Conservation (phyloP, 2,113 vertebrate species). For the Paramisgurnus dabryanus region DNA sequence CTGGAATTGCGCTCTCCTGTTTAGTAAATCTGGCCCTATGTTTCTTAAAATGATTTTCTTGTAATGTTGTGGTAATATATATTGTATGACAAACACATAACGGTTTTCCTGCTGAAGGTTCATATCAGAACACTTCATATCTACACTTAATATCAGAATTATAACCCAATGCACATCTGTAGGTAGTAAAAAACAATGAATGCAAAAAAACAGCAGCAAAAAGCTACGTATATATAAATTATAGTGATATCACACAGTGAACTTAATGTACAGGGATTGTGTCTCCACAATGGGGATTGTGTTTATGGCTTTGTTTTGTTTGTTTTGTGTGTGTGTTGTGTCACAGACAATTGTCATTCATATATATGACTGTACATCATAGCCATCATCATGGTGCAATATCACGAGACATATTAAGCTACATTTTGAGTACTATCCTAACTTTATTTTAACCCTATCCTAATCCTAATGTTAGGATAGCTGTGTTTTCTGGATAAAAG, state of each 20-base stretch:
- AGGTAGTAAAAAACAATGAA: not conserved
- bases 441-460: no score
- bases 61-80: not conserved
- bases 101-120: not conserved
- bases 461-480: no score
- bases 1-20: no score
- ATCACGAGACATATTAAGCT: constrained; percentile 23
- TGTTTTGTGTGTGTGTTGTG: constrained; percentile 26
- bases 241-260: constrained; percentile 8
- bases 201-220: not conserved
- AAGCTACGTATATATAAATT: constrained; percentile 30
- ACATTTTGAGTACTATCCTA: not conserved
- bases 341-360: not conserved
- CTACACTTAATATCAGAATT: no score
- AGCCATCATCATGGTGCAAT: constrained; percentile 31
- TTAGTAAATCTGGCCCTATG: no score
- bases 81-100: not conserved
- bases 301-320: constrained; percentile 32
- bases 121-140: not conserved
- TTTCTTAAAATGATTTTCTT: no score
- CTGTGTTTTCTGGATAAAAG: no score
- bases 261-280: constrained; percentile 36
- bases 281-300: constrained; percentile 10
- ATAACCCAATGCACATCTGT: no score
- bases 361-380: no score